Evolutionary conservation across 1,140 invertebrate species (phyloP).

Genomic region (Procambarus clarkii): DNA sequence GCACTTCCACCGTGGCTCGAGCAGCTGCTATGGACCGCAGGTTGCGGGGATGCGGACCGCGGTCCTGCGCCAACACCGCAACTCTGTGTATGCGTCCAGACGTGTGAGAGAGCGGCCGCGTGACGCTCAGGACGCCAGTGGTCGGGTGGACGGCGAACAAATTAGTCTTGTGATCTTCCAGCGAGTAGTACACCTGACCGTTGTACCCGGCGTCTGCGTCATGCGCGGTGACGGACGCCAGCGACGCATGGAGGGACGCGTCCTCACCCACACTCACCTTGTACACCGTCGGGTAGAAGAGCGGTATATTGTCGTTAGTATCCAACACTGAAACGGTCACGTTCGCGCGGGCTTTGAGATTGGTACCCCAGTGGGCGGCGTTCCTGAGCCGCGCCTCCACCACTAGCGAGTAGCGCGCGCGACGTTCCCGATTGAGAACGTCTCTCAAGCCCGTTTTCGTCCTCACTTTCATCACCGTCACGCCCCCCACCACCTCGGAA

Average conservation of each 20-base stretch:
- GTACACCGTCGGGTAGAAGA: conserved; percentile 93
- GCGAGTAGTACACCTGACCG: conserved; percentile 96
- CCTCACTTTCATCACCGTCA: conserved; percentile 92
- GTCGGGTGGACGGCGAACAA: conserved; percentile 93
- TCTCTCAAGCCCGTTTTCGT: conserved; percentile 89
- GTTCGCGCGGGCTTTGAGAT: conserved; percentile 80
- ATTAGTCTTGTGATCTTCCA: conserved; percentile 86
- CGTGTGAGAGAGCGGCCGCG: conserved; percentile 84
- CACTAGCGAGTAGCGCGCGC: conserved; percentile 87
- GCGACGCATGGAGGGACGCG: conserved; percentile 84
- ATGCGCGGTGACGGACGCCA: conserved; percentile 83
- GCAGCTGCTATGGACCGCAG: conserved; percentile 32
- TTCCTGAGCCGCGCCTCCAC: conserved; percentile 83
- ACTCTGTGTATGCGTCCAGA: conserved; percentile 76
- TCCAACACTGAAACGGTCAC: conserved; percentile 89
- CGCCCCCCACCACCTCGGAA: conserved; percentile 90
- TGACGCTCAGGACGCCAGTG: conserved; percentile 90
- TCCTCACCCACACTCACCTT: conserved; percentile 90
- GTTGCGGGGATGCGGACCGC: conserved; percentile 41
- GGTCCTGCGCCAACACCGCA: conserved; percentile 56
- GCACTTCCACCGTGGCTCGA: conserved; percentile 56
- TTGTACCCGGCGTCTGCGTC: conserved; percentile 96
- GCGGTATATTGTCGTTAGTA: conserved; percentile 93
- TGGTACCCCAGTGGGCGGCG: neutral
- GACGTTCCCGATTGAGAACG: conserved; percentile 93